A percentile compares a stretch with the other conserved stretches of the same genome.
Conservation (phyloP, 1,140 invertebrate species). For the Heliconius eleuchia region DNA sequence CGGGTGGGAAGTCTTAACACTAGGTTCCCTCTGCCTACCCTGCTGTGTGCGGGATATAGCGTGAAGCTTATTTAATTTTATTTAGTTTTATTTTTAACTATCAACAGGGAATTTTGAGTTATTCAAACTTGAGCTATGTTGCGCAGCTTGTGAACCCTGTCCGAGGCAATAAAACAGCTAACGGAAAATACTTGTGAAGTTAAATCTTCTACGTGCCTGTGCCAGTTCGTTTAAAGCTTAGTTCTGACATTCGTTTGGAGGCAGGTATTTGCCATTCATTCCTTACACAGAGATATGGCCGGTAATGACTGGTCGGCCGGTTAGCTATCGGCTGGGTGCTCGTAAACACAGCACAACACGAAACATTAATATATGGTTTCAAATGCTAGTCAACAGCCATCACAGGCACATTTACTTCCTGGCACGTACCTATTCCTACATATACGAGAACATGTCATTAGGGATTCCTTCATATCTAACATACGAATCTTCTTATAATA, state of each 20-base stretch:
- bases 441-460: conserved; percentile 38
- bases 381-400: conserved; percentile 74
- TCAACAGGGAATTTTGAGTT: conserved; percentile 48
- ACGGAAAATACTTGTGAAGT: conserved; percentile 63
- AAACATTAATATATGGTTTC: conserved; percentile 69
- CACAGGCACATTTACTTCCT: conserved; percentile 66
- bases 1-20: too few relatives aligned
- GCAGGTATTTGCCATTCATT: conserved; percentile 73
- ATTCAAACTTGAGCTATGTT: conserved; percentile 49
- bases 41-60: too few relatives aligned
- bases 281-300: conserved; percentile 74
- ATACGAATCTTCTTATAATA: conserved; percentile 8
- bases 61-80: too few relatives aligned
- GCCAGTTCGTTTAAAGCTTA: conserved; percentile 61
- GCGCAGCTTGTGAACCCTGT: conserved; percentile 51
- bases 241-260: conserved; percentile 64
- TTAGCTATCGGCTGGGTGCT: conserved; percentile 70
- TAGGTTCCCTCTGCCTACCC: too few relatives aligned
- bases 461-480: neutral
- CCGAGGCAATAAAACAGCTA: conserved; percentile 65
- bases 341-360: conserved; percentile 74
- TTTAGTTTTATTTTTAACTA: conserved; percentile 12
- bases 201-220: conserved; percentile 67
- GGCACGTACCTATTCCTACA: conserved; percentile 47
- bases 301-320: conserved; percentile 69